Evolutionary conservation across 1,140 invertebrate genomes (phyloP), one percentile per base, ranked within the genome.

Genomic region (Lasioglossum albipes): DNA sequence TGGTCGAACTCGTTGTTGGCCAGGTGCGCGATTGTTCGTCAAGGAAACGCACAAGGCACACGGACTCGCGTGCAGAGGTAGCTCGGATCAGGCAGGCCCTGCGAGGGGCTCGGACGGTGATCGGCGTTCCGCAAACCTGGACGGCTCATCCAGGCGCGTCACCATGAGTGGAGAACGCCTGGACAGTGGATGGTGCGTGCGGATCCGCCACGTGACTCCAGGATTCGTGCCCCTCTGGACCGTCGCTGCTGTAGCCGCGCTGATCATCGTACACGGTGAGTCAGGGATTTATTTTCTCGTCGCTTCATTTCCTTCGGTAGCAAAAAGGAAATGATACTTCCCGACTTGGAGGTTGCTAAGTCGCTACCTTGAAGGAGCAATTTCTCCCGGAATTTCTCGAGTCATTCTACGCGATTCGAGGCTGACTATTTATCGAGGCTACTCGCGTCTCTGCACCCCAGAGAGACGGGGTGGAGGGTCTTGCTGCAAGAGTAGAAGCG

Each of bases 121-220:
- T 20, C 68, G 54, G 59, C 20, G 13, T 59, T 18, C 45, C 75
- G 49, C 72, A 18, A 16, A 59, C 65, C 73, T 9, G 52, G 31
- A 67, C 59, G 12, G 20, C 12, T 20, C 41, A 64, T 65, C 83
- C 64, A 75, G 36, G 16, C 59, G 65, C 54, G 69, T 54, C 61
- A 7, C 22, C 59, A 85, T 72, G 82, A 73, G 57, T 4, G 45
- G 20, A 45, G 41, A 75, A 74, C 70, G 65, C 27, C n/a, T 57
- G 64, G 22, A 45, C 68, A n/a, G 72, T 20, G 64, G 70, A 77
- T 73, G 80, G 31, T 75, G 73, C 69, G 79, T 69, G 22, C 76
- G 73, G 82, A 82, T 73, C 62, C 75, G 79, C 90, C 91, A 92
- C 91, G 91, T 92, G 91, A 86, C 89, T 79, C 74, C 82, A 13